Percentiles rank a stretch among this genome's conserved stretches.
Conservation (phyloP, 2,797 vertebrate genomes). For the Esox lucius region DNA sequence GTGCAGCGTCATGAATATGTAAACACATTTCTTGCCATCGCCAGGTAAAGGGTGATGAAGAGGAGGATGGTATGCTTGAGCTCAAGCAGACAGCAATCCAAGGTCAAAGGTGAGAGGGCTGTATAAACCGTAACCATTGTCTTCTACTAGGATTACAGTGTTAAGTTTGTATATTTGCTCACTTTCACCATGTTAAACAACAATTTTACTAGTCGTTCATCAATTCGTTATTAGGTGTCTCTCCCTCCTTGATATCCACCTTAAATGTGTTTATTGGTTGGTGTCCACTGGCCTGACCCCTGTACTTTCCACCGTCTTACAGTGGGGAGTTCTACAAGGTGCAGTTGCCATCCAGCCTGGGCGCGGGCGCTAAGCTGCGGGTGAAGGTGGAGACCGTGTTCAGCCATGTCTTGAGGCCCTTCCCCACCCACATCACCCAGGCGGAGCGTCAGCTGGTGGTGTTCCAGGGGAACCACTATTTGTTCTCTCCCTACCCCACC, state of each 20-base stretch:
- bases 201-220: neutral
- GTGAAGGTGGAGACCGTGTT: slow-evolving; percentile 87
- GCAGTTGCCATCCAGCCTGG: slow-evolving; percentile 81
- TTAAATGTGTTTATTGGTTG: neutral
- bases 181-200: neutral
- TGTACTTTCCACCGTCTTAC: slow-evolving; percentile 21
- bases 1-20: neutral
- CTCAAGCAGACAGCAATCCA: slow-evolving; percentile 83
- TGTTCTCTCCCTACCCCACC: slow-evolving; percentile 91
- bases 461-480: slow-evolving; percentile 96
- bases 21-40: slow-evolving; percentile 28
- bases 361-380: slow-evolving; percentile 83
- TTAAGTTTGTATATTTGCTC: neutral
- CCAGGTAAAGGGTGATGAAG: slow-evolving; percentile 92
- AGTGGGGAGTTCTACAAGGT: slow-evolving; percentile 91
- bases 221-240: too few species aligned
- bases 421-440: slow-evolving; percentile 93
- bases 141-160: neutral
- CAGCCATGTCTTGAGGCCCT: slow-evolving; percentile 90
- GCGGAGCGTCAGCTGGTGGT: slow-evolving; percentile 95
- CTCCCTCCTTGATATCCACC: too few species aligned
- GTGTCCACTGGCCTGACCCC: neutral
- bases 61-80: slow-evolving; percentile 87
- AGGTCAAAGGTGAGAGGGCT: slow-evolving; percentile 81
- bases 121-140: neutral